Evolutionary conservation across 2,797 vertebrate species (phyloP).

Genomic region (Catamblyrhynchus diadema): DNA sequence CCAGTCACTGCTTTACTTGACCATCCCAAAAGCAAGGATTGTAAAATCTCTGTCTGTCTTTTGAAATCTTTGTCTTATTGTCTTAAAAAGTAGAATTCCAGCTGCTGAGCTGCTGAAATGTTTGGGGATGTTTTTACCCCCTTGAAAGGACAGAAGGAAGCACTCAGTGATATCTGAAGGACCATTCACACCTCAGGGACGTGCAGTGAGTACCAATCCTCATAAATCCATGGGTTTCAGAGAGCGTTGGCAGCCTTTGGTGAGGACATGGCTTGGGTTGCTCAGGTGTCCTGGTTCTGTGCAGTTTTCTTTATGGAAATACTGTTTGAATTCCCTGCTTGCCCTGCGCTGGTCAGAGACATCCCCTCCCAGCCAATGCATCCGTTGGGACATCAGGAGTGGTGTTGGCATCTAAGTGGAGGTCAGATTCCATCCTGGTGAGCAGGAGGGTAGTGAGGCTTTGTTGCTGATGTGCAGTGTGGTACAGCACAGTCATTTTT

Average conservation of each 20-base stretch:
- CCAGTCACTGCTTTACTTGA: neutral
- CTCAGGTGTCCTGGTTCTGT: neutral
- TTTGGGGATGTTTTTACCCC: neutral
- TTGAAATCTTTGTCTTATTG: neutral
- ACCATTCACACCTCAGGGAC: neutral
- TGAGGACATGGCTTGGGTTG: neutral
- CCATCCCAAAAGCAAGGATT: neutral
- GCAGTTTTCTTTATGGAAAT: neutral
- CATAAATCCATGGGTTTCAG: neutral
- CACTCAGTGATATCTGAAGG: neutral
- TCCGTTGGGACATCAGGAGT: neutral
- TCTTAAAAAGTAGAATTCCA: neutral
- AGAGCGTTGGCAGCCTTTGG: neutral
- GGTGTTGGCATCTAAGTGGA: neutral
- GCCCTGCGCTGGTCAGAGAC: neutral
- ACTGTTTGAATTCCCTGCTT: neutral
- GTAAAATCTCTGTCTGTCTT: neutral
- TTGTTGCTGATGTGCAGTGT: fast-evolving
- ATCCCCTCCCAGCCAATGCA: neutral
- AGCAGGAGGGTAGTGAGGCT: neutral
- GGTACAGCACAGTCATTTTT: fast-evolving
- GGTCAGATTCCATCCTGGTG: neutral
- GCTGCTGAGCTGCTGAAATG: neutral
- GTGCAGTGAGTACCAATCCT: neutral
- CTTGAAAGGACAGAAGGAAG: neutral